Evolutionary conservation across 2,113 vertebrate species (phyloP), one percentile per base, ranked within the genome.

Genomic region (Uropsilus gracilis): DNA sequence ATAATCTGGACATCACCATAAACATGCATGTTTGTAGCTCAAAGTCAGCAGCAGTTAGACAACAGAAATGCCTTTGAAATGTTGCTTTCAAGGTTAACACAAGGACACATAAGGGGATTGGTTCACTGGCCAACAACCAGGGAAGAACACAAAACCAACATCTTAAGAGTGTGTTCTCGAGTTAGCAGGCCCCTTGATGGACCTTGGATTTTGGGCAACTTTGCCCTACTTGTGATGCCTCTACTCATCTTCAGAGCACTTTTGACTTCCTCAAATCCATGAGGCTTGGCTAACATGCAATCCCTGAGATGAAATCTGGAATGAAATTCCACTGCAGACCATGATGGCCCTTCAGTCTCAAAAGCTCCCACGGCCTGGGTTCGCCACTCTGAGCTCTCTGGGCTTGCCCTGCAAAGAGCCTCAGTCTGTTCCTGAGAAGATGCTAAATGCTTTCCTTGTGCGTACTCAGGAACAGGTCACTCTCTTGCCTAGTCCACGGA

Each of bases 51-150:
- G 50, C 55, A 86, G 22, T 34, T 91, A 71, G 50, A 55, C 37
- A 81, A 73, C 18, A 94, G 83, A 93, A 81, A 42, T 82, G 42
- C 22, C 59, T 93, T 94, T 66, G 69, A 96, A 92, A 87, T 2
- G 0, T 64, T 93, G 69, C 18, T 93, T 94, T 91, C 42, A 53
- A 93, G 80, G 55, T 94, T 95, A 46, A 84, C 76, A 87, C 50
- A 37, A 81, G 76, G 76, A 37, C 55, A 64, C 26, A 11, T 16
- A 12, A 64, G 30, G 28, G 32, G 32, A 17, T 64, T 13, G 4
- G 13, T 14, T 16, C 8, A 32, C n/a, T 28, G 28, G 30, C 32
- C 28, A 13, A 63, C 66, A 63, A 34, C 63, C 42, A 42, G 63
- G 68, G 86, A 64, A 83, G 69, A 84, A 84, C 39, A 83, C 71